Evolutionary conservation across 2,797 vertebrate species (phyloP), one percentile per base, ranked within the genome.

Genomic region (Acipenser oxyrinchus): DNA sequence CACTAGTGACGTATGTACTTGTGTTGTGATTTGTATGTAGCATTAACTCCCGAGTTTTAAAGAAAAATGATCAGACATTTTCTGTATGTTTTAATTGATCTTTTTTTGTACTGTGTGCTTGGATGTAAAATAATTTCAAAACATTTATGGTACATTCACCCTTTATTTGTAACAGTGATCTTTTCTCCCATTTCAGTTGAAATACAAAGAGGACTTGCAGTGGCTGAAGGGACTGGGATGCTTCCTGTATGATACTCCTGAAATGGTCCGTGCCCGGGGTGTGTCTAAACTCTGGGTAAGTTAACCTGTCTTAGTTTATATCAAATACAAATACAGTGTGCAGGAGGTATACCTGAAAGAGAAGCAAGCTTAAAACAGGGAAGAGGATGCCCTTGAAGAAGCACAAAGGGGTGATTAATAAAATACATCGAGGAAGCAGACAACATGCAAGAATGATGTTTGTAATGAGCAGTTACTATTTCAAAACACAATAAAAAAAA

Each of bases 181-280:
- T 15, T 73, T 58, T 63, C 51, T 77, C 4, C 73, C n/a, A 65
- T 68, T 74, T 50, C 66, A 99, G 96, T 83, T 93, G 69, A 97
- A 92, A 84, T 99, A 99, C 82, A 99, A 99, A 83, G 93, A 95
- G 77, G 96, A 99, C 72, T 83, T 99, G 79, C 83, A 71, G 60
- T 93, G 96, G 92, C 72, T 99, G 76, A 93, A 78, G 82, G 97
- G 96, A 51, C 12, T 96, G 8, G 94, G 97, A 49, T 99, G 96
- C 78, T 95, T 97, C 87, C 66, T 99, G 67, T 95, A 94, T 2
- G 87, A 98, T 79, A 98, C 94, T 7, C 96, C 96, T 1, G 96
- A 98, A 78, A 93, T 99, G 94, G 85, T 93, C 78, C 88, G 86
- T 61, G 78, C 95, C 70, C 91, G 94, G 2, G 88, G 93, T 0